These are phyloP conservation scores for Bothrops jararaca DNA, from an alignment of 2,113 vertebrate genomes.

Conservation along the genomic window DNA sequence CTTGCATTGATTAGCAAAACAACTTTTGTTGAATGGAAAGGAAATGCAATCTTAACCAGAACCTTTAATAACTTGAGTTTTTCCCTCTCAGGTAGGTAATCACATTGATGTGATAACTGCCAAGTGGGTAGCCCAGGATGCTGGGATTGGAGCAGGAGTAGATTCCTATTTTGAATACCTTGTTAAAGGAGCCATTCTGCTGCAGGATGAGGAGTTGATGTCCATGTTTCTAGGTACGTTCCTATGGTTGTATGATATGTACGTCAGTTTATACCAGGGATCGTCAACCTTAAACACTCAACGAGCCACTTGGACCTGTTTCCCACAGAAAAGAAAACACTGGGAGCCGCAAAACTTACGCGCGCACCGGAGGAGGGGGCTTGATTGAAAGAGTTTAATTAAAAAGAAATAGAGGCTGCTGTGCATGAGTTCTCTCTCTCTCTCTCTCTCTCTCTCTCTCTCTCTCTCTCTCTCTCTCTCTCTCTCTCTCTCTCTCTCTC, in stretches of 20 bases:
- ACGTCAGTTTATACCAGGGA: no score
- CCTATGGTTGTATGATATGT: background rate
- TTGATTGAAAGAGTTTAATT: no score
- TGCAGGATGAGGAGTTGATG: slow-evolving; percentile 91
- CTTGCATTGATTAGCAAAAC: background rate
- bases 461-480: no score
- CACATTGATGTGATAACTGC: slow-evolving; percentile 91
- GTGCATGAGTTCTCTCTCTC: no score
- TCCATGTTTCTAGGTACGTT: slow-evolving; percentile 88
- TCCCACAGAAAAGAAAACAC: no score
- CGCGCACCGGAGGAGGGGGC: no score
- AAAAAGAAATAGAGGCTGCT: no score
- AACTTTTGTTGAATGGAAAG: background rate
- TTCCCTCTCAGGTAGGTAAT: slow-evolving; percentile 86
- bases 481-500: no score
- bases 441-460: no score
- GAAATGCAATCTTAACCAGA: background rate
- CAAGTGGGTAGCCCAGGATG: slow-evolving; percentile 97
- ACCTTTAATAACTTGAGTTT: background rate
- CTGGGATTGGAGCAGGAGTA: slow-evolving; percentile 93
- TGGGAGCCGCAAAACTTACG: no score
- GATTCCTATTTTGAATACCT: slow-evolving; percentile 98
- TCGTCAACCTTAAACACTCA: no score
- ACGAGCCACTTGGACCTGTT: no score
- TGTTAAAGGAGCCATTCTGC: slow-evolving; percentile 93